Evolutionary conservation across 2,113 vertebrate genomes (phyloP).

Genomic region (Micronycteris hirsuta): DNA sequence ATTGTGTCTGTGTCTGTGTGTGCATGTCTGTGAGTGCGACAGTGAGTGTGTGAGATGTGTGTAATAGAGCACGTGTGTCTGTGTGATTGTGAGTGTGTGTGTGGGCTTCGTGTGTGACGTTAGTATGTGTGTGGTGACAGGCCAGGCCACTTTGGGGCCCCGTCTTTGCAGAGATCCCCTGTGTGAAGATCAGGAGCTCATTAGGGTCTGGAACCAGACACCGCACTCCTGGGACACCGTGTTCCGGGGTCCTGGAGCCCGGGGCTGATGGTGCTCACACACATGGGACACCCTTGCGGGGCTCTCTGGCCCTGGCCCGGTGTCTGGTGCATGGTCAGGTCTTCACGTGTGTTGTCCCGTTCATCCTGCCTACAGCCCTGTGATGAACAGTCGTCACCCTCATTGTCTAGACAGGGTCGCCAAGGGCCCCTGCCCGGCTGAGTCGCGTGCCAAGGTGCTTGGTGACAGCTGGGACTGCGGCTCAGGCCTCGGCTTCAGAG

Average conservation of each 20-base stretch:
- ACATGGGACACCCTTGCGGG: accelerated
- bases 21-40: neutral
- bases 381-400: accelerated
- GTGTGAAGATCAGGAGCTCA: neutral
- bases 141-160: neutral
- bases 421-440: neutral
- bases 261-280: accelerated
- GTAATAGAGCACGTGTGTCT: no score
- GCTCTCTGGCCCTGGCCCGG: accelerated
- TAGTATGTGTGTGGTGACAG: neutral
- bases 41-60: neutral
- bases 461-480: neutral
- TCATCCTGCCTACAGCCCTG: neutral
- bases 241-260: neutral
- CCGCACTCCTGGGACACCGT: neutral
- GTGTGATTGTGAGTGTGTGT: neutral
- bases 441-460: neutral
- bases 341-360: no score
- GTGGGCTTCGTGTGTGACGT: neutral
- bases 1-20: neutral
- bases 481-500: neutral
- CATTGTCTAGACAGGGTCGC: neutral
- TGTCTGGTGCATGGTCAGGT: neutral
- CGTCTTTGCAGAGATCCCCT: neutral
- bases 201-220: neutral